phyloP scores from a whole-genome alignment of 1,140 invertebrate genomes.

The Brachionus angularis region DNA sequence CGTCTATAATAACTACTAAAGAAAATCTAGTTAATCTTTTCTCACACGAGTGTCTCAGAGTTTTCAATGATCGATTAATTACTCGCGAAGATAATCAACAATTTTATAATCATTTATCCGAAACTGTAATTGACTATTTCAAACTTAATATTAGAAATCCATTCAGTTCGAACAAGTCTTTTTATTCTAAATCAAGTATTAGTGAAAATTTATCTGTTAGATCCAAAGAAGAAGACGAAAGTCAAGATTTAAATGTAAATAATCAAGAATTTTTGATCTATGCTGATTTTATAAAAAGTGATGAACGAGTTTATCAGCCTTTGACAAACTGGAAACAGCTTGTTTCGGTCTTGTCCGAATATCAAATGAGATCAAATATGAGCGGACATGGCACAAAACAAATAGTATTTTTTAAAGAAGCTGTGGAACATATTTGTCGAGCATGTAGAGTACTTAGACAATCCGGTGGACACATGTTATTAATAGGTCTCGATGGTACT shows the following conservation, averaged over 20 bases:
- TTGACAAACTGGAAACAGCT: slow-evolving; percentile 37
- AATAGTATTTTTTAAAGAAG: slow-evolving; percentile 57
- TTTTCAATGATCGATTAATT: slow-evolving; percentile 74
- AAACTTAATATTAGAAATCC: slow-evolving; percentile 65
- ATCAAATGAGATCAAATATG: slow-evolving; percentile 20
- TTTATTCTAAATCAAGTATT: slow-evolving; percentile 1
- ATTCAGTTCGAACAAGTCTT: background rate
- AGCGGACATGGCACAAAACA: slow-evolving; percentile 33
- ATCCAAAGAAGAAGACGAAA: background rate
- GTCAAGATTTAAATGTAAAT: background rate
- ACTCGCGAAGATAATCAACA: slow-evolving; percentile 72
- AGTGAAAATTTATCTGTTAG: background rate
- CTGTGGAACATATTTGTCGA: slow-evolving; percentile 55
- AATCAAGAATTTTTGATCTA: slow-evolving; percentile 11
- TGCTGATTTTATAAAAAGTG: slow-evolving; percentile 38
- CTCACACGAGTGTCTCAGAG: slow-evolving; percentile 75
- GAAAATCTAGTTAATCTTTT: slow-evolving; percentile 74
- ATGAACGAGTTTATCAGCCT: slow-evolving; percentile 38
- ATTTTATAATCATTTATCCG: slow-evolving; percentile 68
- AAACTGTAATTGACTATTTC: slow-evolving; percentile 69
- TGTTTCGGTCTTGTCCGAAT: slow-evolving; percentile 32
- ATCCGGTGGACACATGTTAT: slow-evolving; percentile 72
- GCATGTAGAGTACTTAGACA: slow-evolving; percentile 76
- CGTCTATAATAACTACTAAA: slow-evolving; percentile 53
- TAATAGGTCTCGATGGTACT: slow-evolving; percentile 71